A percentile compares a stretch with the other conserved stretches of the same genome.
phyloP scores from a whole-genome alignment of 2,888 invertebrate species.

The Drosophila engyochracea region DNA sequence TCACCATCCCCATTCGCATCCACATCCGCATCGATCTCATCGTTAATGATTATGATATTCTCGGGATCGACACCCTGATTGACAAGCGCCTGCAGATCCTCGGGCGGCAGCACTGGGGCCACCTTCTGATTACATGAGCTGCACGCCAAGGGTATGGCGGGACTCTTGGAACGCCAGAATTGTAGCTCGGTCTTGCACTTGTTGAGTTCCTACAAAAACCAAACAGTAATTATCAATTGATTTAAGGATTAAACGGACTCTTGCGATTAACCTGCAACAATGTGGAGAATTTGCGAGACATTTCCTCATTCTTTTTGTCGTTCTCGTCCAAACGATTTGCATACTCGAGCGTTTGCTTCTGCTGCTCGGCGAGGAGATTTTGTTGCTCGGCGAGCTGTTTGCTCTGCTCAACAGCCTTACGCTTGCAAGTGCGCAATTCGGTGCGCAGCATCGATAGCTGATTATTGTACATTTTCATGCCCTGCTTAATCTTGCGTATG shows the following conservation, averaged over 20 bases:
- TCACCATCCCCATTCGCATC: slow-evolving; percentile 35
- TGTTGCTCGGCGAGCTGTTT: slow-evolving; percentile 93
- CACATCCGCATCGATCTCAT: slow-evolving; percentile 79
- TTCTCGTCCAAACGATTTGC: slow-evolving; percentile 94
- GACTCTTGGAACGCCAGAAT: slow-evolving; percentile 95
- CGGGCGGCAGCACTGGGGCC: slow-evolving; percentile 86
- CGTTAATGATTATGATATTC: slow-evolving; percentile 84
- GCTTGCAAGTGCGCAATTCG: slow-evolving; percentile 92
- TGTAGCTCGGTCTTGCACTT: slow-evolving; percentile 96
- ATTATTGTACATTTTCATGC: slow-evolving; percentile 95
- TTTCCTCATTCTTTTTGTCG: slow-evolving; percentile 96
- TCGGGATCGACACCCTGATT: slow-evolving; percentile 88
- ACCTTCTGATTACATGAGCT: slow-evolving; percentile 90
- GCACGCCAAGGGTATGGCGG: slow-evolving; percentile 90
- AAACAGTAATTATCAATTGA: slow-evolving; percentile 4
- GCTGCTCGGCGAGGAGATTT: slow-evolving; percentile 90
- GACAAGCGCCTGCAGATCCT: slow-evolving; percentile 88
- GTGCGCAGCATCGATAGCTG: slow-evolving; percentile 92
- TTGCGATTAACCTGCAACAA: slow-evolving; percentile 88
- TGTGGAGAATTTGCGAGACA: slow-evolving; percentile 94
- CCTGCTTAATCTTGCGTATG: slow-evolving; percentile 94
- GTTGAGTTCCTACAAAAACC: slow-evolving; percentile 90
- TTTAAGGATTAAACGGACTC: background rate
- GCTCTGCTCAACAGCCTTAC: slow-evolving; percentile 93
- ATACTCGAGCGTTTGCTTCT: slow-evolving; percentile 92